Evolutionary conservation across 64 coral and sea anemone genomes (phyloP).

Genomic region (Pocillopora verrucosa): DNA sequence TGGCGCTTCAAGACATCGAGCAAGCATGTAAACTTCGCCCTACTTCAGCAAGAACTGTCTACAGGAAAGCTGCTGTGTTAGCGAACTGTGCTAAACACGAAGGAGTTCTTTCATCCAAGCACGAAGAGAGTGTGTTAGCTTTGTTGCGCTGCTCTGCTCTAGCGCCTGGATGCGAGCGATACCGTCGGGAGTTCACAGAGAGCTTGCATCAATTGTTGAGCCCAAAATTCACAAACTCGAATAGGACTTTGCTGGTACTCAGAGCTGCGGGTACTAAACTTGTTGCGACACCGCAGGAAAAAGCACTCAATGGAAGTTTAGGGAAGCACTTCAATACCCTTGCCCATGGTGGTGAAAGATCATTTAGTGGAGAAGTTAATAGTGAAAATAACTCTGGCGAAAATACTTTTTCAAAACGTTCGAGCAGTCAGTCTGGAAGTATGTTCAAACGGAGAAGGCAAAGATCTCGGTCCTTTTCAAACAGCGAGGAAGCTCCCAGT

Average conservation of each 20-base stretch:
- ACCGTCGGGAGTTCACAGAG: conserved; percentile 46
- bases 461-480: not conserved
- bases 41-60: conserved; percentile 17
- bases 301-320: not conserved
- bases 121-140: conserved; percentile 25
- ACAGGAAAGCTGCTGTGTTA: conserved; percentile 60
- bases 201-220: conserved; percentile 38
- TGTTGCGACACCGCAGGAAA: not conserved
- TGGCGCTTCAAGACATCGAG: conserved; percentile 65
- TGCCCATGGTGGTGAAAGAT: not conserved
- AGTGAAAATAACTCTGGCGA: not conserved
- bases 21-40: conserved; percentile 38
- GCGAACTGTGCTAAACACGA: conserved; percentile 10
- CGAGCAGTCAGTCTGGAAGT: not conserved
- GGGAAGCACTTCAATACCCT: not conserved
- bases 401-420: not conserved
- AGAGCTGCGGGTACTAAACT: not conserved
- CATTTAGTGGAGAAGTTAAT: not conserved
- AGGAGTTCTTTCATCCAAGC: conserved; percentile 12
- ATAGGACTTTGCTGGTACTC: conserved; percentile 5
- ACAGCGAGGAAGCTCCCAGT: not conserved
- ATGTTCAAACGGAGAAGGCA: not conserved
- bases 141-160: conserved; percentile 50
- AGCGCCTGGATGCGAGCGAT: conserved; percentile 34
- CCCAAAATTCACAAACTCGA: conserved; percentile 66